Evolutionary conservation across 2,113 vertebrate genomes (phyloP).

Genomic region (Merops nubicus): DNA sequence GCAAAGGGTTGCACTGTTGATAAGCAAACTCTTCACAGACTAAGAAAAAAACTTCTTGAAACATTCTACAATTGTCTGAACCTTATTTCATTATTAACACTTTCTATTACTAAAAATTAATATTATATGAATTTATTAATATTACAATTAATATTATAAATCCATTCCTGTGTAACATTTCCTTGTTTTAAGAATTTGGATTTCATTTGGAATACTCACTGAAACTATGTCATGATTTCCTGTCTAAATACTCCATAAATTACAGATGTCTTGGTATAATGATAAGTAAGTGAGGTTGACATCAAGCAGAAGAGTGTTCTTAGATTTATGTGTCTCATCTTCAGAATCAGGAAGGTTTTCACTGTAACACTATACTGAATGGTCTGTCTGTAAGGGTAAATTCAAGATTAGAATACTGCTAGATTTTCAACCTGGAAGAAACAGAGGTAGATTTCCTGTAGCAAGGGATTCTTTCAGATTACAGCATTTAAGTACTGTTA

Average conservation of each 20-base stretch:
- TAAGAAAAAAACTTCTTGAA: constrained; percentile 12
- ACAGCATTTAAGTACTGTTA: not conserved
- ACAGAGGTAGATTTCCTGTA: not conserved
- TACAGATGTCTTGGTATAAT: not conserved
- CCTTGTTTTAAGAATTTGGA: not conserved
- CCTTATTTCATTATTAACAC: not conserved
- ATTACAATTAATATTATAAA: not conserved
- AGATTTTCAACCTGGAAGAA: not conserved
- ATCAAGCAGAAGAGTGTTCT: not conserved
- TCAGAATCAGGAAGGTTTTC: not conserved
- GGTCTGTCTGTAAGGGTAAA: not conserved
- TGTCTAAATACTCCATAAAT: not conserved
- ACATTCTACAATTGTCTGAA: constrained; percentile 8
- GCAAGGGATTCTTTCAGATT: not conserved
- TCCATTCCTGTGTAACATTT: not conserved
- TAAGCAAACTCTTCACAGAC: not conserved
- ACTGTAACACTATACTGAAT: not conserved
- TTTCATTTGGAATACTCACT: not conserved
- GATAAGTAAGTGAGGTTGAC: not conserved
- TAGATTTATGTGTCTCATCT: not conserved
- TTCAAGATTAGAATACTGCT: not conserved
- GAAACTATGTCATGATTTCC: not conserved
- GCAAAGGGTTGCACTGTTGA: not conserved
- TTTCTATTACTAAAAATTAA: constrained; percentile 14
- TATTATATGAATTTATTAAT: not conserved